Percentiles rank a stretch among this genome's conserved stretches.
Conservation (phyloP, 2,797 vertebrate species). For the Euphonia xanthogaster region DNA sequence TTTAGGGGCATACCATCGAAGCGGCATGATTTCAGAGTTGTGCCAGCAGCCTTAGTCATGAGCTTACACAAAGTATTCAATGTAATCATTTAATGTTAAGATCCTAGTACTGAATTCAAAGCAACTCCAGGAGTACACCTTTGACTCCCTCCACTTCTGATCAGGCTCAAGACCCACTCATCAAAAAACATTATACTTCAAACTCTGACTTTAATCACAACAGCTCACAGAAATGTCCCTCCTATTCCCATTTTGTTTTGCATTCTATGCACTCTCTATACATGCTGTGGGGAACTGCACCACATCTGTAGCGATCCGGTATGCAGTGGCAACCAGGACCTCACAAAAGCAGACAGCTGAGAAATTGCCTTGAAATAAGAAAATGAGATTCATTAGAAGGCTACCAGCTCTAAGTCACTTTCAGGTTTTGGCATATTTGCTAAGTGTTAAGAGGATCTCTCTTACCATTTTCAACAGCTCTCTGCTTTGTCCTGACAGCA, state of each 20-base stretch:
- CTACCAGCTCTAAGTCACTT: not conserved
- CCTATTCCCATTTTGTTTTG: not conserved
- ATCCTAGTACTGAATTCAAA: not conserved
- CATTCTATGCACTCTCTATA: not conserved
- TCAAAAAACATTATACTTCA: not conserved
- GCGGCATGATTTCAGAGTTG: not conserved
- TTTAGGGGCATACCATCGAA: not conserved
- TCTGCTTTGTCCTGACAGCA: not conserved
- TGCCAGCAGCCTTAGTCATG: not conserved
- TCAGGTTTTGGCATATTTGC: not conserved
- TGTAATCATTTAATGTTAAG: not conserved
- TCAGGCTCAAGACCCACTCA: not conserved
- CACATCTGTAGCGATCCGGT: accelerated
- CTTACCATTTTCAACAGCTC: not conserved
- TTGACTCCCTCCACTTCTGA: not conserved
- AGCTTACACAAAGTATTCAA: not conserved
- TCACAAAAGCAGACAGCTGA: not conserved
- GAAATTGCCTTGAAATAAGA: not conserved
- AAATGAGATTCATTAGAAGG: not conserved
- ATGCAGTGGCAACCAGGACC: not conserved
- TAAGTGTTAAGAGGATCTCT: not conserved
- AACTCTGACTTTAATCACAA: not conserved
- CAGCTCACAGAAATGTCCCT: not conserved
- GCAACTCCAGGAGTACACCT: not conserved
- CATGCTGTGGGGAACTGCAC: not conserved